phyloP scores from a whole-genome alignment of 2,797 vertebrate species.

The Periparus ater region DNA sequence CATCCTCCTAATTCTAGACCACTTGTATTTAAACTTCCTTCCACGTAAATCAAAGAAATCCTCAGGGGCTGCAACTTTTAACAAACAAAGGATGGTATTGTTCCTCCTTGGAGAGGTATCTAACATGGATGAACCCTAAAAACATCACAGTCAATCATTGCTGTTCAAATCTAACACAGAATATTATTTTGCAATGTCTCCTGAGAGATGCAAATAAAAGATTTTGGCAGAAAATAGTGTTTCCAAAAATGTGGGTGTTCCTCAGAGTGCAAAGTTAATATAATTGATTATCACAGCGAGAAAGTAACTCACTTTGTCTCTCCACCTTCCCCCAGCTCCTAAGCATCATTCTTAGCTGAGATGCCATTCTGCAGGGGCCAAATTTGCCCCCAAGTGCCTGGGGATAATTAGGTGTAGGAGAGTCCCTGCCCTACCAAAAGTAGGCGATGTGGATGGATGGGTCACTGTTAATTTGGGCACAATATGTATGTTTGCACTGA shows the following conservation, averaged over 20 bases:
- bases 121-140: background rate
- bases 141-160: slow-evolving; percentile 15
- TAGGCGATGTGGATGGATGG: background rate
- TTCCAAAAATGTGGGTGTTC: background rate
- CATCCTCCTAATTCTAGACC: slow-evolving; percentile 4
- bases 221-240: background rate
- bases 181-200: background rate
- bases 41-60: slow-evolving; percentile 22
- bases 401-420: slow-evolving; percentile 9
- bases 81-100: background rate
- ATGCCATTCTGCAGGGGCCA: background rate
- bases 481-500: background rate
- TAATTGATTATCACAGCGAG: background rate
- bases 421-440: background rate
- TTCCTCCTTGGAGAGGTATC: background rate
- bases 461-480: slow-evolving; percentile 15
- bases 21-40: background rate
- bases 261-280: background rate
- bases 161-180: background rate
- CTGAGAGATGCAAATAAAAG: background rate
- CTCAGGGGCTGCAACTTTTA: background rate
- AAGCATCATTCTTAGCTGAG: background rate
- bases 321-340: background rate
- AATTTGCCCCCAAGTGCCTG: background rate
- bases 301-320: background rate